Percentiles rank a stretch among this genome's conserved stretches.
These are phyloP conservation scores for Stichodactyla mertensii DNA, from an alignment of 64 coral and sea anemone genomes.

Conservation along the genomic window DNA sequence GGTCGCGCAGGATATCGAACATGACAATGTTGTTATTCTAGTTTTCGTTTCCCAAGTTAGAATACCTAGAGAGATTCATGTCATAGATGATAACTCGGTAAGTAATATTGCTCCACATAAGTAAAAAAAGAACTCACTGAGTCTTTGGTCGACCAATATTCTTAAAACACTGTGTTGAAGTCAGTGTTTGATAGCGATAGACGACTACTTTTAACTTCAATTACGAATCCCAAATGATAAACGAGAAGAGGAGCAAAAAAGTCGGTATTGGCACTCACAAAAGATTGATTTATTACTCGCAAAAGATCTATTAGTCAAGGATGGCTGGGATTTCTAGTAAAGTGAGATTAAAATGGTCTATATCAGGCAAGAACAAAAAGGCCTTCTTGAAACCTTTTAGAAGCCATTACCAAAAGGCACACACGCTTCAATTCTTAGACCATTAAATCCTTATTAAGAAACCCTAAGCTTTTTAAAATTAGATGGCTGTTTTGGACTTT, in stretches of 20 bases:
- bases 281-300: background rate
- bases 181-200: background rate
- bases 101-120: background rate
- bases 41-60: background rate
- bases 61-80: background rate
- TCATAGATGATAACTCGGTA: background rate
- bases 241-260: background rate
- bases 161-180: background rate
- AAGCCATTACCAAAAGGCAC: background rate
- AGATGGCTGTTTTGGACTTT: background rate
- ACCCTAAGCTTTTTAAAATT: background rate
- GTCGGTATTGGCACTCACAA: background rate
- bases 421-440: background rate
- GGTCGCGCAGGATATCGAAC: too few species aligned
- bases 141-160: background rate
- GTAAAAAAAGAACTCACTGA: background rate
- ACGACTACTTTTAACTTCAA: background rate
- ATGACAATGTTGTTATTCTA: background rate
- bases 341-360: background rate
- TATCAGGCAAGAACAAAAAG: background rate
- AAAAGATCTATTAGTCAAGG: constrained; percentile 7
- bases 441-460: background rate
- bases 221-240: background rate
- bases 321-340: background rate
- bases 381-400: background rate